A percentile compares a stretch with the other conserved stretches of the same genome.
Evolutionary conservation across 2,797 vertebrate genomes (phyloP).

Genomic region (Gymnodraco acuticeps): DNA sequence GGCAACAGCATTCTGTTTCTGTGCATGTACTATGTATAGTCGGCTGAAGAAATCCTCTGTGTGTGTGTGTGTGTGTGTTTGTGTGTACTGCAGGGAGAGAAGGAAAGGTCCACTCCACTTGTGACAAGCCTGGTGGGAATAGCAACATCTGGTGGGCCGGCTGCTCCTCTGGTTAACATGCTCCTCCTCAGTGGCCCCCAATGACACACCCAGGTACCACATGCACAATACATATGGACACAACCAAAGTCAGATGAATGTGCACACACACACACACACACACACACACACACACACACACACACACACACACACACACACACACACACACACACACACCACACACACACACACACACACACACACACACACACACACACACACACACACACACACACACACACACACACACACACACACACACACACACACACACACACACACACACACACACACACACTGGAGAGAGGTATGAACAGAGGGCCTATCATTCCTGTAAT

Average conservation of each 20-base stretch:
- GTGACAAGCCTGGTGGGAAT: slow-evolving; percentile 83
- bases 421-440: too few species aligned
- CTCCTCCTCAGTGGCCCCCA: slow-evolving; percentile 80
- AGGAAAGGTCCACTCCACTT: slow-evolving; percentile 86
- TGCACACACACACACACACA: not conserved
- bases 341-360: too few species aligned
- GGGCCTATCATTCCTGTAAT: slow-evolving; percentile 58
- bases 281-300: too few species aligned
- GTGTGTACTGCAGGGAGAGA: slow-evolving; percentile 71
- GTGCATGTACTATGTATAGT: slow-evolving; percentile 52
- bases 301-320: too few species aligned
- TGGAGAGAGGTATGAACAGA: slow-evolving; percentile 62
- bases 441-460: not conserved
- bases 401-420: too few species aligned
- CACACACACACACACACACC: too few species aligned
- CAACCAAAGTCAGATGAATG: slow-evolving; percentile 37
- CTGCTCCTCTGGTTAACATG: slow-evolving; percentile 88
- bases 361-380: too few species aligned
- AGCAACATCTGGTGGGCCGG: slow-evolving; percentile 87
- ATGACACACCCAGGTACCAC: slow-evolving; percentile 66
- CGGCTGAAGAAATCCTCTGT: slow-evolving; percentile 29
- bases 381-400: too few species aligned
- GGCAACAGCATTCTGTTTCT: slow-evolving; percentile 31
- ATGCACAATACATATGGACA: slow-evolving; percentile 52
- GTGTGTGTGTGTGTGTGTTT: slow-evolving; percentile 25